phyloP scores from a whole-genome alignment of 2,113 vertebrate genomes.

The Grammomys dolichurus region DNA sequence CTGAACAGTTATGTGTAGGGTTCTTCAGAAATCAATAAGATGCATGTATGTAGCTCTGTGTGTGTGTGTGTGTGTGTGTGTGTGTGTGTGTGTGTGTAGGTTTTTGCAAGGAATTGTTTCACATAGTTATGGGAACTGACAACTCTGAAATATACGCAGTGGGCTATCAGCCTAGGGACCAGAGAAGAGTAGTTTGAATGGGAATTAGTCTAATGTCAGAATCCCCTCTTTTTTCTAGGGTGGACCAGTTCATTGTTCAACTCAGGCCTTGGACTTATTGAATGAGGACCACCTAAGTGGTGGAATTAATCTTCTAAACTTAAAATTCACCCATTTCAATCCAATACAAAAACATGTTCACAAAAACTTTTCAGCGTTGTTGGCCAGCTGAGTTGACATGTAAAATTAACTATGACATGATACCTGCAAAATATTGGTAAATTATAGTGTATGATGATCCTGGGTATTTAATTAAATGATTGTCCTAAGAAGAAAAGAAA shows the following conservation, averaged over 20 bases:
- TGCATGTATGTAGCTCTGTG: not conserved
- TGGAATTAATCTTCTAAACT: not conserved
- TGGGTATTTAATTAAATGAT: not conserved
- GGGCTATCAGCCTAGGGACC: not conserved
- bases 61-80: not conserved
- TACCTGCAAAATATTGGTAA: not conserved
- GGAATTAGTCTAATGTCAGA: not conserved
- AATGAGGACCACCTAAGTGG: not conserved
- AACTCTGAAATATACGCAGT: not conserved
- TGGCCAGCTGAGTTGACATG: not conserved
- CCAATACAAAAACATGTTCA: not conserved
- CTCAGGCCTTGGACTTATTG: constrained; percentile 12
- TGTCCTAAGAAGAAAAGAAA: not conserved
- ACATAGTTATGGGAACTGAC: not conserved
- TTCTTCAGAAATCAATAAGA: not conserved
- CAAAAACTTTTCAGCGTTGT: not conserved
- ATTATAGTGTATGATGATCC: not conserved
- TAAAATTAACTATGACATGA: constrained; percentile 13
- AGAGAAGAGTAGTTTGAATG: not conserved
- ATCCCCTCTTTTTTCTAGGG: not conserved
- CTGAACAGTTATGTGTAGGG: not conserved
- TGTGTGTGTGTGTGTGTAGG: too few species aligned
- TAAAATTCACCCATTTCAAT: not conserved
- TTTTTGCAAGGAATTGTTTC: constrained; percentile 11
- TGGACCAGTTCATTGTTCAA: not conserved